Evolutionary conservation across 2,888 invertebrate species (phyloP), one percentile per base, ranked within the genome.

Genomic region (Zonitis immaculata): DNA sequence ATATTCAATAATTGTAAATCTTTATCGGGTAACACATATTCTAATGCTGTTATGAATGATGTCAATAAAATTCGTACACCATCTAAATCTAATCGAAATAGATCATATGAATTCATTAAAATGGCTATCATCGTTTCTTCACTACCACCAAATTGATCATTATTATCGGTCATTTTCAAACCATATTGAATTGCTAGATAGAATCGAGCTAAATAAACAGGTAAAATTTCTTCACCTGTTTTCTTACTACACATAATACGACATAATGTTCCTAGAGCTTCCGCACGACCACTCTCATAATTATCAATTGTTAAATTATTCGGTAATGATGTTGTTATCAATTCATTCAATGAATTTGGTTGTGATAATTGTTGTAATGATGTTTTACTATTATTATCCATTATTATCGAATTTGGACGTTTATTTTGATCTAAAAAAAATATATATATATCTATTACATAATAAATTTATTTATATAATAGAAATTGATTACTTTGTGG

Each of bases 241-340:
- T 93, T 94, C 77, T 95, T 95, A 0, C 96, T 89, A 75, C 95
- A 96, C 73, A 99, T 89, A 70, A 98, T 94, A 66, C 96, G 84
- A 75, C 98, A 98, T 18, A 99, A 77, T 3, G 97, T 89, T 18
- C 96, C 98, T 66, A 97, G 82, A 0, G 98, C 97, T 76, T 95
- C 95, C 0, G 98, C 97, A 54, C 93, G 84, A 1, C 98, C 89
- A 57, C 88, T 85, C 74, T 89, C 89, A 66, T 88, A 90, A 62
- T 86, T 87, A 66, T 89, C 85, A 69, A 89, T 88, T 47, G 87
- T 87, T 47, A 89, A 76, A 42, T 83, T 82, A 11, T 84, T 76
- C 1, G 88, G 84, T 42, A 89, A 77, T 57, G 88, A 88, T 0
- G 82, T 80, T 3, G 85, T 78, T 35, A 22, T 22, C 22, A 39